phyloP scores from a whole-genome alignment of 2,113 vertebrate species.

The Amphiprion percula region DNA sequence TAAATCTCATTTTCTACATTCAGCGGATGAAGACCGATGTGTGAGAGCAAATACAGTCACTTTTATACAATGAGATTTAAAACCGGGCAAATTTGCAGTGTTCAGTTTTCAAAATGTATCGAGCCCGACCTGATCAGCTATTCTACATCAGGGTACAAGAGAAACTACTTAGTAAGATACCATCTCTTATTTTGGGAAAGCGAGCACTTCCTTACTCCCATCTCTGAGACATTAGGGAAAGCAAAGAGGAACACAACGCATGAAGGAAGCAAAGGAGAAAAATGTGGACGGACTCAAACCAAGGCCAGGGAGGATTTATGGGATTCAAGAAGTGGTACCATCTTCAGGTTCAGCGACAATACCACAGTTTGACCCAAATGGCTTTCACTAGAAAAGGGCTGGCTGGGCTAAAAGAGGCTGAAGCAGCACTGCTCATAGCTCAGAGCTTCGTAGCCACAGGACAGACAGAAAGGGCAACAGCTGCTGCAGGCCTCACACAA shows the following conservation, averaged over 20 bases:
- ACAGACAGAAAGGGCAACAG: constrained; percentile 50
- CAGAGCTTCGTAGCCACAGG: constrained; percentile 28
- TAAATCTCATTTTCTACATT: constrained; percentile 53
- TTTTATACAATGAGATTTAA: constrained; percentile 38
- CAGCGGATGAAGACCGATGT: constrained; percentile 29
- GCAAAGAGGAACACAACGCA: constrained; percentile 39
- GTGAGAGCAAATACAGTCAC: constrained; percentile 21
- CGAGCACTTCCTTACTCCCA: constrained; percentile 36
- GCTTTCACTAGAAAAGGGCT: neutral
- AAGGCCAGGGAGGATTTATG: constrained; percentile 15
- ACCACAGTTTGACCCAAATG: constrained; percentile 11
- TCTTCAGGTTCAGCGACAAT: neutral
- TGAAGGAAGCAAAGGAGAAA: constrained; percentile 7
- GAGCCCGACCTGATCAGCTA: constrained; percentile 60
- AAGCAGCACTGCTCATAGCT: constrained; percentile 4
- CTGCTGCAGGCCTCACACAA: constrained; percentile 57
- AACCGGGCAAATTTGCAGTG: constrained; percentile 52
- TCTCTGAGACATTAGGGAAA: constrained; percentile 47
- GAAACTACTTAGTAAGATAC: constrained; percentile 77
- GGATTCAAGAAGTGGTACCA: constrained; percentile 8
- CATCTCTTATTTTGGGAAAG: constrained; percentile 71
- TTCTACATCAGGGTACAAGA: constrained; percentile 72
- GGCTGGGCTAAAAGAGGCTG: constrained; percentile 5
- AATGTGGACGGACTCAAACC: constrained; percentile 17
- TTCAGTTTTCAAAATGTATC: constrained; percentile 65